These are phyloP conservation scores for Oopsacas minuta DNA, from an alignment of 37 sponge, comb jelly and placozoan genomes.

Conservation along the genomic window DNA sequence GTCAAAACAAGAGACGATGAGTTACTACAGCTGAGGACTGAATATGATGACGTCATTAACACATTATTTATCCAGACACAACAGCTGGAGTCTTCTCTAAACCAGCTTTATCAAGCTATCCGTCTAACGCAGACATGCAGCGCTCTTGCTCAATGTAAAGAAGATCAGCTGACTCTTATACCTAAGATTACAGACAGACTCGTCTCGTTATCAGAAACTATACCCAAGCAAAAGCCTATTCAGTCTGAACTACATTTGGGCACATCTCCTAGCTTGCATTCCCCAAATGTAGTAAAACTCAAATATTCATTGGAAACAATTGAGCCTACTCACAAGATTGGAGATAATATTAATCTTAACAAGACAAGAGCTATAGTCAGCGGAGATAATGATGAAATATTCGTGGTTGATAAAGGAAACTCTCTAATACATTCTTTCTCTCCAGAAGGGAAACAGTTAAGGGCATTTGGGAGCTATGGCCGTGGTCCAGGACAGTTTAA, in stretches of 20 bases:
- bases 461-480: not conserved
- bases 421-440: not conserved
- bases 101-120: not conserved
- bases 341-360: not conserved
- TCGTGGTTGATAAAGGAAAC: not conserved
- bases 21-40: not conserved
- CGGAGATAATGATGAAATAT: not conserved
- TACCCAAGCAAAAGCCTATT: not conserved
- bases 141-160: not conserved
- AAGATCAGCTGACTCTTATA: not conserved
- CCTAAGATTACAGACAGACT: not conserved
- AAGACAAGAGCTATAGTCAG: not conserved
- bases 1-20: not conserved
- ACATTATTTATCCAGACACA: not conserved
- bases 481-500: not conserved
- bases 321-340: not conserved
- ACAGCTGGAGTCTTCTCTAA: not conserved
- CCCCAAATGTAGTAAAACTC: not conserved
- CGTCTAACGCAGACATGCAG: not conserved
- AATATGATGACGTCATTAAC: conserved; percentile 1
- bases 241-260: not conserved
- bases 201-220: not conserved
- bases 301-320: not conserved
- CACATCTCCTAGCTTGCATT: not conserved
- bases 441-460: not conserved